phyloP scores from a whole-genome alignment of 2,797 vertebrate species.

The Alca torda region DNA sequence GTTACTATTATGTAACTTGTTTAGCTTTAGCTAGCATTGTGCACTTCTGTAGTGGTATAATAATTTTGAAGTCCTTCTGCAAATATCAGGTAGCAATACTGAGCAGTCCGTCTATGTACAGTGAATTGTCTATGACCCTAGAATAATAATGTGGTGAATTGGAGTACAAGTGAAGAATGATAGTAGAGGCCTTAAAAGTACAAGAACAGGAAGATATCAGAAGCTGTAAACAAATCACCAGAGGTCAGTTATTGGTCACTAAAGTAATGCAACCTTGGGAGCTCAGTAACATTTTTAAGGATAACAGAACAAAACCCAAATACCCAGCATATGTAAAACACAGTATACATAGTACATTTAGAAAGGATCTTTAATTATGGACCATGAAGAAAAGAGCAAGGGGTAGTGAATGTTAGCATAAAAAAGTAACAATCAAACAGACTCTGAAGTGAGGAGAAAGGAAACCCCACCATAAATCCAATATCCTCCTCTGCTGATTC shows the following conservation, averaged over 20 bases:
- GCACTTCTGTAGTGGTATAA: neutral
- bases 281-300: neutral
- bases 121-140: neutral
- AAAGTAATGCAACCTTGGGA: neutral
- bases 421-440: neutral
- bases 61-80: neutral
- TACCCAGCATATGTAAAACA: neutral
- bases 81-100: neutral
- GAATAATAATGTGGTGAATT: neutral
- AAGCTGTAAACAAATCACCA: neutral
- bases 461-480: neutral
- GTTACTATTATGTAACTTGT: neutral
- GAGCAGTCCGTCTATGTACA: neutral
- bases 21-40: neutral
- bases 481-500: neutral
- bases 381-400: neutral
- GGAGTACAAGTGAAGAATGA: neutral
- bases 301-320: neutral
- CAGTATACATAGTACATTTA: neutral
- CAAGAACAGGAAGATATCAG: neutral
- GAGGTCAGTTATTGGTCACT: neutral
- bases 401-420: neutral
- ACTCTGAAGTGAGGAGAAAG: neutral
- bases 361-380: neutral
- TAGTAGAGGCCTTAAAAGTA: neutral